These are phyloP conservation scores for Periophthalmus magnuspinnatus DNA, from an alignment of 2,797 vertebrate genomes.

Conservation along the genomic window DNA sequence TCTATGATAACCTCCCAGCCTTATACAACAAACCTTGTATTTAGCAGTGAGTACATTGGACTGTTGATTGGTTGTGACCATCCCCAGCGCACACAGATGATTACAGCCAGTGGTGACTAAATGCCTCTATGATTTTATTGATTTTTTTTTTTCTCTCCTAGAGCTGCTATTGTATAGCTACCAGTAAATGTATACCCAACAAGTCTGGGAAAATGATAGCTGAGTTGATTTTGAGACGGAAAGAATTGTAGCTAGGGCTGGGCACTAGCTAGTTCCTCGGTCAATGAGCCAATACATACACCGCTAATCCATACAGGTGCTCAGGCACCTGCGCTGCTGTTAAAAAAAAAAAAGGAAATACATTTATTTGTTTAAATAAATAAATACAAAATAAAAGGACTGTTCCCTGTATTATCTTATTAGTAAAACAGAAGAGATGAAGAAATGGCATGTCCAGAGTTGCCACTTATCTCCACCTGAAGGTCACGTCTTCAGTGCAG, in stretches of 20 bases:
- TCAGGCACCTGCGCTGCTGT: too few relatives aligned
- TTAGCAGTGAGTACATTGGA: constrained; percentile 9
- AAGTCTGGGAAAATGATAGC: constrained; percentile 48
- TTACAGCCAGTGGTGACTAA: constrained; percentile 36
- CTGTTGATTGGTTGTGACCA: constrained; percentile 33
- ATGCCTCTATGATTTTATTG: constrained; percentile 35
- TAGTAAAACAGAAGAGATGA: too few relatives aligned
- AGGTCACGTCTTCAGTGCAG: too few relatives aligned
- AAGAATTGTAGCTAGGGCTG: constrained; percentile 48
- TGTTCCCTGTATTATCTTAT: too few relatives aligned
- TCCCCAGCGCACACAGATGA: constrained; percentile 28
- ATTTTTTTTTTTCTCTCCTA: constrained; percentile 32
- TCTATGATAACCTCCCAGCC: background rate
- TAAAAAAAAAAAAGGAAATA: too few relatives aligned
- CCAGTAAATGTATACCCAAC: constrained; percentile 45
- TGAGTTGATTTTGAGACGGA: constrained; percentile 32
- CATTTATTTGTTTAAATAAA: too few relatives aligned
- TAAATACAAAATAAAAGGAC: too few relatives aligned
- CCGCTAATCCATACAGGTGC: too few relatives aligned
- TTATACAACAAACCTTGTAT: constrained; percentile 4
- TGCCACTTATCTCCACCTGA: too few relatives aligned
- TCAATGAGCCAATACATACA: too few relatives aligned
- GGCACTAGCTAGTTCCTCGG: too few relatives aligned
- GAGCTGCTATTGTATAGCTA: constrained; percentile 41
- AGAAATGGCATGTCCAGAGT: too few relatives aligned